These are phyloP conservation scores for Cheumatopsyche charites DNA, from an alignment of 1,140 invertebrate genomes.

Conservation along the genomic window DNA sequence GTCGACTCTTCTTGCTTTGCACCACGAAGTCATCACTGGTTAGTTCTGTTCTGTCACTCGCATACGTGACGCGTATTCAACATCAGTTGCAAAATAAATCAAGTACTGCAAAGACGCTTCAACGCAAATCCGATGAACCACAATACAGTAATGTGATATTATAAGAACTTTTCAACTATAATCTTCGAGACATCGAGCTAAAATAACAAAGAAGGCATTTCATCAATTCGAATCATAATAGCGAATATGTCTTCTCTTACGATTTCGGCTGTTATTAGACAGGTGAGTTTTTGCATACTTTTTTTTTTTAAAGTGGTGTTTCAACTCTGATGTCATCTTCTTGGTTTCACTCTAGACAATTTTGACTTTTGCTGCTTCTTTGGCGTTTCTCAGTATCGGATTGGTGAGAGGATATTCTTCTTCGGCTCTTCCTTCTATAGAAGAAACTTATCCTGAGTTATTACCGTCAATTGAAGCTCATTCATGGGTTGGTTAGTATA, in stretches of 20 bases:
- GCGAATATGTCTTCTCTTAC: too few relatives aligned
- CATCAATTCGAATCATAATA: too few relatives aligned
- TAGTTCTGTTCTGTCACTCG: slow-evolving; percentile 4
- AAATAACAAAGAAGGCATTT: too few relatives aligned
- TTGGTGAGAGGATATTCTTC: slow-evolving; percentile 64
- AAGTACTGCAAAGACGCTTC: not conserved
- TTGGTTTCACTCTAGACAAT: too few relatives aligned
- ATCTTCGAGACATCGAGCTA: too few relatives aligned
- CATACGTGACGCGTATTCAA: slow-evolving; percentile 19
- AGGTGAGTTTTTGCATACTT: not conserved
- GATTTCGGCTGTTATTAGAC: too few relatives aligned
- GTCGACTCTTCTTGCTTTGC: slow-evolving; percentile 11
- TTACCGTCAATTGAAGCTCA: slow-evolving; percentile 57
- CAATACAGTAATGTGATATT: too few relatives aligned
- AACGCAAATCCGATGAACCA: not conserved
- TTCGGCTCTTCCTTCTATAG: slow-evolving; percentile 64
- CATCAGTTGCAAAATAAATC: slow-evolving; percentile 20
- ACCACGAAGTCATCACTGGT: slow-evolving; percentile 14
- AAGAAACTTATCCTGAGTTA: slow-evolving; percentile 53
- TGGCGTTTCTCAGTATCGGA: slow-evolving; percentile 64
- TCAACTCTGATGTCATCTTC: too few relatives aligned
- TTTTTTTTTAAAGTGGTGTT: slow-evolving; percentile 12
- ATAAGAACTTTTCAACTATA: too few relatives aligned
- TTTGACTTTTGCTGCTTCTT: slow-evolving; percentile 61
- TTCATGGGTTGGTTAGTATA: slow-evolving; percentile 63